A percentile compares a stretch with the other conserved stretches of the same genome.
Conservation (phyloP, 2,888 invertebrate genomes). For the Chymomyza amoena region DNA sequence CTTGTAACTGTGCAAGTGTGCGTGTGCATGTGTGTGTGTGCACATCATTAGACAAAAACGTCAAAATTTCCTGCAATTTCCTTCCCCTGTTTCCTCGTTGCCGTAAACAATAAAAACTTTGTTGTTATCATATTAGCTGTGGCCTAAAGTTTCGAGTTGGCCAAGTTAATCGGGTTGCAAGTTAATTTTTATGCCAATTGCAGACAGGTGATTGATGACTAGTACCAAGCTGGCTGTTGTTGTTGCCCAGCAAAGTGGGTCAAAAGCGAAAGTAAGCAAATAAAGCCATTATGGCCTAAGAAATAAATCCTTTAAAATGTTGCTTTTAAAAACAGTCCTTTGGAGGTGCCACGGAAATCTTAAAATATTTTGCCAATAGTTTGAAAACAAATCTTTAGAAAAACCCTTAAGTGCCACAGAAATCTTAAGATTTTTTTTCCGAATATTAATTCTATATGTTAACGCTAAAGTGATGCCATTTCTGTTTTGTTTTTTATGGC, state of each 20-base stretch:
- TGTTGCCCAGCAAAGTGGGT: background rate
- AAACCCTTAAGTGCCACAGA: too few relatives aligned
- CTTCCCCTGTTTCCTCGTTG: background rate
- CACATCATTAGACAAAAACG: constrained; percentile 1
- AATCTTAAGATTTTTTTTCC: too few relatives aligned
- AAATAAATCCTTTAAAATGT: background rate
- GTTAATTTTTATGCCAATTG: background rate
- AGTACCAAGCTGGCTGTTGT: background rate
- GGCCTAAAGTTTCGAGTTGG: background rate
- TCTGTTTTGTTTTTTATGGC: too few relatives aligned
- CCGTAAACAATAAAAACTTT: background rate
- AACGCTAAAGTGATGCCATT: too few relatives aligned
- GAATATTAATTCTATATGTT: too few relatives aligned
- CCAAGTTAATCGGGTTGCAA: background rate
- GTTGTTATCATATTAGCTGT: constrained; percentile 12
- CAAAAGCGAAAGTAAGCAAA: background rate
- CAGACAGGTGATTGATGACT: background rate
- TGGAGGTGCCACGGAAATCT: too few relatives aligned
- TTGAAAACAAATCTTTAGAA: too few relatives aligned
- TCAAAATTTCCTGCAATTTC: background rate
- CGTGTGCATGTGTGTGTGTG: background rate
- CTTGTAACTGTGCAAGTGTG: background rate
- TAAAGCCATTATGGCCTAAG: background rate
- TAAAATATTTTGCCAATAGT: too few relatives aligned
- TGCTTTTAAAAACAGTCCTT: too few relatives aligned